phyloP scores from a whole-genome alignment of 2,888 invertebrate species.

The Sphinx pinastri region DNA sequence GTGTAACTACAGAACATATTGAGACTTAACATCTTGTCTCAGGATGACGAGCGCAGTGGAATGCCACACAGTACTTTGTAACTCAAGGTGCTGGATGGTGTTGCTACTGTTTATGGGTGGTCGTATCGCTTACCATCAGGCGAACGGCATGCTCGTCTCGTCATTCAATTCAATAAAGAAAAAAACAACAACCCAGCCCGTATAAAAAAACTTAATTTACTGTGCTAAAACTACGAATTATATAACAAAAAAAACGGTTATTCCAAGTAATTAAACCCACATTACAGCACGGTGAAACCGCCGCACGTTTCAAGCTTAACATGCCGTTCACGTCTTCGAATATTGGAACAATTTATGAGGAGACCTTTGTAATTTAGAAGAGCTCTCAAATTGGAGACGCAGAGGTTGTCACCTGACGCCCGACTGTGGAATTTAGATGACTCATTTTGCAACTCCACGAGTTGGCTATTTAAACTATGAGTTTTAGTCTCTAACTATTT shows the following conservation, averaged over 20 bases:
- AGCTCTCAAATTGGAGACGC: constrained; percentile 77
- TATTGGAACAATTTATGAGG: constrained; percentile 82
- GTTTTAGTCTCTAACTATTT: not conserved
- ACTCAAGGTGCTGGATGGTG: too few relatives aligned
- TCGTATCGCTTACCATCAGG: too few relatives aligned
- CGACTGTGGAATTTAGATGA: constrained; percentile 63
- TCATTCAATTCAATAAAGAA: too few relatives aligned
- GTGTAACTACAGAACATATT: too few relatives aligned
- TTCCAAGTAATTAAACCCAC: not conserved
- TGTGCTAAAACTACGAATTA: not conserved
- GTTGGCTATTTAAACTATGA: not conserved
- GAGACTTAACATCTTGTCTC: too few relatives aligned
- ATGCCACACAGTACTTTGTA: too few relatives aligned
- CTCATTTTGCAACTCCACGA: constrained; percentile 45
- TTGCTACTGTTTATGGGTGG: too few relatives aligned
- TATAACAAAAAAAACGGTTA: not conserved
- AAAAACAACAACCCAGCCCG: too few relatives aligned
- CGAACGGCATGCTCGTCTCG: too few relatives aligned
- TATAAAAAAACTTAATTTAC: not conserved
- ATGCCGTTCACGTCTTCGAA: constrained; percentile 75
- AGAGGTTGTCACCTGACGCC: constrained; percentile 70
- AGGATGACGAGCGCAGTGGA: too few relatives aligned
- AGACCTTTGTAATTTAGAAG: constrained; percentile 80
- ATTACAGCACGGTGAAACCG: constrained; percentile 52
- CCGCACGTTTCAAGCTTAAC: constrained; percentile 65